These are phyloP conservation scores for Xenopus tropicalis DNA, from an alignment of 2,113 vertebrate species.

Conservation along the genomic window UCB_Xtro_10.0 CM004448.2:117034501-117035000, in stretches of 20 bases:
- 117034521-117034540: too few relatives aligned
- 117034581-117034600: too few relatives aligned
- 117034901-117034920: slow-evolving; percentile 17
- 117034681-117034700: too few relatives aligned
- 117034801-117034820: neutral
- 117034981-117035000: slow-evolving; percentile 6
- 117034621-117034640: too few relatives aligned
- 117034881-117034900: slow-evolving; percentile 2
- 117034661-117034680: too few relatives aligned
- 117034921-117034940: slow-evolving; percentile 14
- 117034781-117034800: neutral
- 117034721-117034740: neutral
- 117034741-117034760: neutral
- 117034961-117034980: slow-evolving; percentile 24
- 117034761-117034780: neutral
- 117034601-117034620: too few relatives aligned
- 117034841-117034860: slow-evolving; percentile 15
- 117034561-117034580: too few relatives aligned
- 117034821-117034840: slow-evolving; percentile 1
- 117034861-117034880: slow-evolving; percentile 5
- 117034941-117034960: slow-evolving; percentile 22
- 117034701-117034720: neutral
- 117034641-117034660: too few relatives aligned
- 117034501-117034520: too few relatives aligned
- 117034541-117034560: too few relatives aligned